Conservation (phyloP, 2,797 vertebrate genomes). For the Ctenochaetus hawaiiensis region DNA sequence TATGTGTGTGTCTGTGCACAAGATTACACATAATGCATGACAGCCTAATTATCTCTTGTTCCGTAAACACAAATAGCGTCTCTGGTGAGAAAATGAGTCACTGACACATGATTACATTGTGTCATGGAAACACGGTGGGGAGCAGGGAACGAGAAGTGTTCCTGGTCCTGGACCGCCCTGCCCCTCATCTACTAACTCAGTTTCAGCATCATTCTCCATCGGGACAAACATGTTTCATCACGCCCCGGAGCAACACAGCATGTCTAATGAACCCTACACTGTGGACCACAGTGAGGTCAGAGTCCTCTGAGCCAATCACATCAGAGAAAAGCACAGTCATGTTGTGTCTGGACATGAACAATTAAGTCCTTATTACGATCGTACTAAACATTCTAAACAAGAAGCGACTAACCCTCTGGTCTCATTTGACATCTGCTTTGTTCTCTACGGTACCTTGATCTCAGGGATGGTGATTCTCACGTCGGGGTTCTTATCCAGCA, state of each 20-base stretch:
- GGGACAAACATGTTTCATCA: conserved; percentile 47
- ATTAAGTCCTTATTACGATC: background rate
- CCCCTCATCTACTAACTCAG: background rate
- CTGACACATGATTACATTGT: conserved; percentile 42
- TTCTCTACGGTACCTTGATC: conserved; percentile 89
- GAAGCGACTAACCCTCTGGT: background rate
- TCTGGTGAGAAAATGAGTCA: conserved; percentile 59
- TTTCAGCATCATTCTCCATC: conserved; percentile 3
- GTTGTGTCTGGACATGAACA: background rate
- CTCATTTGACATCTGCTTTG: background rate
- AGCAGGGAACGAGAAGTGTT: conserved; percentile 19
- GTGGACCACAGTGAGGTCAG: conserved; percentile 5
- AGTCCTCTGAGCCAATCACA: conserved; percentile 9
- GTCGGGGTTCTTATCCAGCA: conserved; percentile 97
- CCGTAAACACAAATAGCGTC: conserved; percentile 46
- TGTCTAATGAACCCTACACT: background rate
- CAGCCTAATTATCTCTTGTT: conserved; percentile 50
- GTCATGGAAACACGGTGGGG: conserved; percentile 46
- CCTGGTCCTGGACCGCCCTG: conserved; percentile 22
- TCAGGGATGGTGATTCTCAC: conserved; percentile 92
- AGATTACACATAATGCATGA: background rate
- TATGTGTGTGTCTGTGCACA: background rate
- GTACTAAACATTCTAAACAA: background rate
- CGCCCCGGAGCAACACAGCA: conserved; percentile 20
- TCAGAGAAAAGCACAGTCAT: background rate